These are phyloP conservation scores for Hylaea fasciaria DNA, from an alignment of 2,888 invertebrate genomes.

Conservation along the genomic window DNA sequence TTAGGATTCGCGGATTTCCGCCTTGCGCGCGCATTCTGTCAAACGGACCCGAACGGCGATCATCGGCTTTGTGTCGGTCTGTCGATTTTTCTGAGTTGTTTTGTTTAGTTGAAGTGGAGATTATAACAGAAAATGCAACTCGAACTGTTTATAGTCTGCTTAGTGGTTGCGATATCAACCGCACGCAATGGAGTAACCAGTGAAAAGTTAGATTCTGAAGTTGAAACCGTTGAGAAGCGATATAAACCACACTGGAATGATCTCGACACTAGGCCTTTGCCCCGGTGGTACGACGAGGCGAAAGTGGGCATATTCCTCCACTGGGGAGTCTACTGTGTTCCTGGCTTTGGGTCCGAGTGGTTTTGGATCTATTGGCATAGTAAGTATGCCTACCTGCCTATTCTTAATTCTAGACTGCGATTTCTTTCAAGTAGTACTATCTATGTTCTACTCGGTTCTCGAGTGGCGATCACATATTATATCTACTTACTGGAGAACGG, in stretches of 20 bases:
- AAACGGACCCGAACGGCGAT: too few species aligned
- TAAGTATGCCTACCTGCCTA: constrained; percentile 53
- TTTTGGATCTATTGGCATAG: constrained; percentile 95
- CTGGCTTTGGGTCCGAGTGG: constrained; percentile 95
- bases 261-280: constrained; percentile 92
- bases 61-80: too few species aligned
- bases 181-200: neutral
- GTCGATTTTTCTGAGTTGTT: too few species aligned
- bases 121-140: constrained; percentile 1
- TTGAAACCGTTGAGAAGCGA: constrained; percentile 41
- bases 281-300: constrained; percentile 94
- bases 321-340: constrained; percentile 97
- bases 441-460: too few species aligned
- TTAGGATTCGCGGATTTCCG: too few species aligned
- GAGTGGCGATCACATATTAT: too few species aligned
- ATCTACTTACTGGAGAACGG: too few species aligned
- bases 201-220: neutral
- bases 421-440: too few species aligned
- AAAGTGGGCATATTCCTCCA: constrained; percentile 97
- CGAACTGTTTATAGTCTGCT: neutral
- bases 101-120: too few species aligned
- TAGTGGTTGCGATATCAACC: neutral
- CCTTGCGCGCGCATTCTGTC: too few species aligned
- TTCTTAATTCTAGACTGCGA: neutral
- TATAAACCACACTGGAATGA: constrained; percentile 93